Conservation (phyloP, 2,797 vertebrate species). For the Chelon auratus region DNA sequence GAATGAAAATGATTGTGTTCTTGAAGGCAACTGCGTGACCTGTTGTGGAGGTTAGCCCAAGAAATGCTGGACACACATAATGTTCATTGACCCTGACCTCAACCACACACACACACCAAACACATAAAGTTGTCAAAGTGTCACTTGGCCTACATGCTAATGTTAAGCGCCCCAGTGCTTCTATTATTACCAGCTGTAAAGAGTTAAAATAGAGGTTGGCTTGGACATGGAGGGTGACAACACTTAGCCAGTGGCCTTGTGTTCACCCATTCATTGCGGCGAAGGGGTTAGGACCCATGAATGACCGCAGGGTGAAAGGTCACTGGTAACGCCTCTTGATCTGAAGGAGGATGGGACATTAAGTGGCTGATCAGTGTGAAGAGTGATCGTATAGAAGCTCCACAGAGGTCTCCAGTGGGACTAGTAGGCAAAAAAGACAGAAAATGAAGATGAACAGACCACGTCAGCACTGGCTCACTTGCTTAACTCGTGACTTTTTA, state of each 20-base stretch:
- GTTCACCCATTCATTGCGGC: constrained; percentile 70
- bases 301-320: constrained; percentile 74
- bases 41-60: constrained; percentile 30
- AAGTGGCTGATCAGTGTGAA: constrained; percentile 42
- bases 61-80: constrained; percentile 47
- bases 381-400: constrained; percentile 42
- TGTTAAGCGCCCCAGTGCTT: constrained; percentile 56
- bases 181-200: constrained; percentile 71
- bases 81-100: constrained; percentile 68
- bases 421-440: not conserved
- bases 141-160: constrained; percentile 68
- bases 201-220: constrained; percentile 67
- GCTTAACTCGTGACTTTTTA: constrained; percentile 1
- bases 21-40: constrained; percentile 33
- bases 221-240: constrained; percentile 65
- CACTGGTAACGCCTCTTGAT: constrained; percentile 54
- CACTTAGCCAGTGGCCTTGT: constrained; percentile 65
- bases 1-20: constrained; percentile 34
- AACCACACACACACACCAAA: constrained; percentile 59
- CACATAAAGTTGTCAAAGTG: constrained; percentile 75
- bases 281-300: constrained; percentile 68
- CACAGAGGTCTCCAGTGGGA: constrained; percentile 27
- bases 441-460: constrained; percentile 11
- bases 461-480: not conserved
- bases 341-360: constrained; percentile 49